Evolutionary conservation across 2,888 invertebrate species (phyloP).

Genomic region (Cremastobaeus sp.): DNA sequence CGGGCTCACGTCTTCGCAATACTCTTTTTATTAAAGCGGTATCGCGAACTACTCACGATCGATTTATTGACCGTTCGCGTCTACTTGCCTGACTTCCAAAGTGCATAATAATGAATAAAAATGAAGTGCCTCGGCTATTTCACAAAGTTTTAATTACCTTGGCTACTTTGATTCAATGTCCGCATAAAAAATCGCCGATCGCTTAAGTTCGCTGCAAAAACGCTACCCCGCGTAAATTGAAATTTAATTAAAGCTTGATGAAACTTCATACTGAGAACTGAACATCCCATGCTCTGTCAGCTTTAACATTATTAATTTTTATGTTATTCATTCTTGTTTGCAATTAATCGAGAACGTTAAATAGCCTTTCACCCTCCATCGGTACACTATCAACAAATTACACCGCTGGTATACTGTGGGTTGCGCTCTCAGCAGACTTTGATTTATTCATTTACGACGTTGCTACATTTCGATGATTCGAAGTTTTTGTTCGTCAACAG

Average conservation of each 20-base stretch:
- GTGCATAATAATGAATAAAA: slow-evolving; percentile 41
- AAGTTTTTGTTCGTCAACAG: no score
- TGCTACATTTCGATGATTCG: no score
- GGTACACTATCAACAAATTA: no score
- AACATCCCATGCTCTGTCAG: no score
- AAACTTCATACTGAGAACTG: no score
- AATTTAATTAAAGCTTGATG: slow-evolving; percentile 42
- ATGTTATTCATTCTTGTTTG: no score
- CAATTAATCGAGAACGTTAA: no score
- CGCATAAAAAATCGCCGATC: slow-evolving; percentile 30
- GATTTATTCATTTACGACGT: no score
- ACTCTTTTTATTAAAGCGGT: slow-evolving; percentile 33
- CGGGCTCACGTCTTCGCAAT: slow-evolving; percentile 6
- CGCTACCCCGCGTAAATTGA: slow-evolving; percentile 19
- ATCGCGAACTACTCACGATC: slow-evolving; percentile 23
- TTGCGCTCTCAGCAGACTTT: no score
- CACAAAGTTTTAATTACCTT: slow-evolving; percentile 70
- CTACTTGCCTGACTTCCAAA: slow-evolving; percentile 16
- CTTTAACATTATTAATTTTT: no score
- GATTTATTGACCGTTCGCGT: slow-evolving; percentile 41
- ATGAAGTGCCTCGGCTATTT: slow-evolving; percentile 56
- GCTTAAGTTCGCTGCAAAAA: slow-evolving; percentile 31
- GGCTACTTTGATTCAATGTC: slow-evolving; percentile 52
- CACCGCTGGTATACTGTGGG: no score
- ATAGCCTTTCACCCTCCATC: no score